Base-by-base conservation (phyloP, 2,888 invertebrate species). In the Portevinia maculata region DNA sequence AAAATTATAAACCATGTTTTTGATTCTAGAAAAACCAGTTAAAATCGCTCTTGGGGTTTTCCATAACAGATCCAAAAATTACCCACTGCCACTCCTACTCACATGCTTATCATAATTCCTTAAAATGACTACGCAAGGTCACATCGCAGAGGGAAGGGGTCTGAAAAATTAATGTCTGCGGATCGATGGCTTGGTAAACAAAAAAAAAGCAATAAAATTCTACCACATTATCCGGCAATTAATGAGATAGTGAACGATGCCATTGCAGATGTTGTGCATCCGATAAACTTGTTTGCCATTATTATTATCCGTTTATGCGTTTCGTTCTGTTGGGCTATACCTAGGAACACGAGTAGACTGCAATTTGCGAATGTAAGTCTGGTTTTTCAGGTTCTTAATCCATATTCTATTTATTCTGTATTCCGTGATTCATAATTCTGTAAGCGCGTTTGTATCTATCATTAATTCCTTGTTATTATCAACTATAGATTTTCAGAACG, bases 381-480 rank as follows among this genome's bases (percentile, higher is more conserved):
- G 50, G 50, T 64, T 50, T 64, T 50, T 64, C 39, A 17, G 28
- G 50, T 64, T 52, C 17, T 50, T 19, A 19, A 44, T 17, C 44
- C 9, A 19, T 11, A 21, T 21, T 39, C 34, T 11, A 8, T 6
- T 11, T 34, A 11, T 11, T 7, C 11, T 34, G 34, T 34, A 1
- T 0, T 34, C 11, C 17, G 11, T 60, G 60, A 44, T 46, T 60
- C 44, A 60, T 41, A 28, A 57, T 17, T 13, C n/a, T 2, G 24
- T 24, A 3, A 5, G 24, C 24, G 24, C 24, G 24, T 3, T 5
- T 2, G 5, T 24, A 24, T 2, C n/a, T 8, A 8, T 15, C 34
- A 37, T 34, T 15, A 1, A 5, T 30, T 21, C 32, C 44, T 24
- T 24, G 24, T 24, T 24, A 24, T 3, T 5, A 24, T 5, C 3